Evolutionary conservation across 2,113 vertebrate species (phyloP).

Genomic region (Neogobius melanostomus): DNA sequence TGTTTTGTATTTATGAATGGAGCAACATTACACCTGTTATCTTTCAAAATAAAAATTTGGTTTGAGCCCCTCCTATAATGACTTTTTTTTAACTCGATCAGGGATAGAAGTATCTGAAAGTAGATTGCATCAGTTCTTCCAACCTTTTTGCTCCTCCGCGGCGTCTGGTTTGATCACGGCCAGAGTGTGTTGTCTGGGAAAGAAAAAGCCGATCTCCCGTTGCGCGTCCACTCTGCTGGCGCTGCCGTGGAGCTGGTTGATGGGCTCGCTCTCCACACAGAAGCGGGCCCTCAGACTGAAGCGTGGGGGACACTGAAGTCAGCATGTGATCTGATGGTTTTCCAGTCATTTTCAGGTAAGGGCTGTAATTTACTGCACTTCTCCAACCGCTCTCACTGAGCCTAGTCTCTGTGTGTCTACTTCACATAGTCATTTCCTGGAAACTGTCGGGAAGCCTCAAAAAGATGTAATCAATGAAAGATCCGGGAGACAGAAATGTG

Average conservation of each 20-base stretch:
- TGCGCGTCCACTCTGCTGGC: conserved; percentile 64
- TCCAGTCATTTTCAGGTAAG: conserved; percentile 9
- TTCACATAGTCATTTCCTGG: conserved; percentile 3
- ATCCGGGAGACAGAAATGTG: not conserved
- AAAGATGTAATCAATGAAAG: conserved; percentile 6
- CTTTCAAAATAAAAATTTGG: too few relatives aligned
- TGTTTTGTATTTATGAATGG: too few relatives aligned
- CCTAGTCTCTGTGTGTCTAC: not conserved
- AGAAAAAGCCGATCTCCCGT: conserved; percentile 76
- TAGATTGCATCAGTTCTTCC: not conserved
- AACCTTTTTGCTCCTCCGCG: conserved; percentile 73
- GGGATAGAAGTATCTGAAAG: too few relatives aligned
- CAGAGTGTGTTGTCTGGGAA: conserved; percentile 75
- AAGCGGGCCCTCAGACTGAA: conserved; percentile 73
- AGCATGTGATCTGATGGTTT: conserved; percentile 7
- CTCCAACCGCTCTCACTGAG: not conserved
- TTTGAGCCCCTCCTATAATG: too few relatives aligned
- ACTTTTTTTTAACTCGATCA: too few relatives aligned
- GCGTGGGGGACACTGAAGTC: conserved; percentile 4
- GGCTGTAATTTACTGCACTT: conserved; percentile 10
- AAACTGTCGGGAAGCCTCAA: conserved; percentile 5
- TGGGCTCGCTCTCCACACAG: conserved; percentile 51
- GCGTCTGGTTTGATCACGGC: conserved; percentile 79
- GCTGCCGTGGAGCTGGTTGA: conserved; percentile 80
- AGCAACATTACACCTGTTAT: too few relatives aligned